Percentiles rank a stretch among this genome's conserved stretches.
Conservation (phyloP, 2,113 vertebrate species). For the Diglossa brunneiventris region DNA sequence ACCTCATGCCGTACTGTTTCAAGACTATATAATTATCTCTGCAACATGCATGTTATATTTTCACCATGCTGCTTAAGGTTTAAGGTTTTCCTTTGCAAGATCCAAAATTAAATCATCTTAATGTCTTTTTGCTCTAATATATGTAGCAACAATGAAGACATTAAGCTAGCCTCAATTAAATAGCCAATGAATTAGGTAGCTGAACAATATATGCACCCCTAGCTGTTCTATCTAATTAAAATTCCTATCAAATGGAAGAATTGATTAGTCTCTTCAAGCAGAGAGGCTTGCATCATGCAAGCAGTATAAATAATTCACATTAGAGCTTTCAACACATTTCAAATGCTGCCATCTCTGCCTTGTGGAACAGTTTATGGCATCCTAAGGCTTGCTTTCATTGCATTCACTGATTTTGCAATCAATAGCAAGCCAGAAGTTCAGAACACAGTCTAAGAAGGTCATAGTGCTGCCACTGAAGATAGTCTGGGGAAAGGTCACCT, state of each 20-base stretch:
- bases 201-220: conserved; percentile 64
- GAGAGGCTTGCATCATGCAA: conserved; percentile 62
- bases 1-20: neutral
- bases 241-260: conserved; percentile 70
- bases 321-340: conserved; percentile 62
- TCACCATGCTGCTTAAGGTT: neutral
- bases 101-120: conserved; percentile 53
- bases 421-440: conserved; percentile 40
- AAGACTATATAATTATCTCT: conserved; percentile 36
- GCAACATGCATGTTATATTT: conserved; percentile 15
- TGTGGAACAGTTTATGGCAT: conserved; percentile 57
- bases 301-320: conserved; percentile 72
- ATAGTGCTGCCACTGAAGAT: conserved; percentile 35
- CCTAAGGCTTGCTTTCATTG: conserved; percentile 41
- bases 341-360: conserved; percentile 56
- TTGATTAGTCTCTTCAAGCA: conserved; percentile 71
- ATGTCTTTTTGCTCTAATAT: conserved; percentile 54
- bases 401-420: conserved; percentile 56
- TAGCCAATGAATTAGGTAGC: conserved; percentile 41
- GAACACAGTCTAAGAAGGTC: conserved; percentile 54
- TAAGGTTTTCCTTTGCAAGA: conserved; percentile 38
- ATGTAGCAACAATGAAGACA: conserved; percentile 59
- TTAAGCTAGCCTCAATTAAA: conserved; percentile 64
- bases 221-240: conserved; percentile 76
- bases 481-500: conserved; percentile 59